phyloP scores from a whole-genome alignment of 2,113 vertebrate genomes.

The Macquaria ambigua region DNA sequence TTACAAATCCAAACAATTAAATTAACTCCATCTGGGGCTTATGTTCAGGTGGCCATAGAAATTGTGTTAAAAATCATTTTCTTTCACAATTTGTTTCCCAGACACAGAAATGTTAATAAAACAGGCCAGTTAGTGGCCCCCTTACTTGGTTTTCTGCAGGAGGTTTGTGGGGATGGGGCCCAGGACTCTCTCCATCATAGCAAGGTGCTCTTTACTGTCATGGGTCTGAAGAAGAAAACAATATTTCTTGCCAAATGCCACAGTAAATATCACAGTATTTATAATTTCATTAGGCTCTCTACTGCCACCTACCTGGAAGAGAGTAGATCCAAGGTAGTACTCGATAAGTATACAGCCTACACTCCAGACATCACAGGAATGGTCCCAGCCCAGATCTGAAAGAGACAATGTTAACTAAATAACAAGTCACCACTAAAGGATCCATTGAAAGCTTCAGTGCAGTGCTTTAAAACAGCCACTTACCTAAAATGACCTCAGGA shows the following conservation, averaged over 20 bases:
- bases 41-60: neutral
- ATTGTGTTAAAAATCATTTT: neutral
- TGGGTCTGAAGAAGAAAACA: constrained; percentile 87
- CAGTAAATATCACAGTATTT: neutral
- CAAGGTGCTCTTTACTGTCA: constrained; percentile 97
- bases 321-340: constrained; percentile 95
- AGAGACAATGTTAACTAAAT: neutral
- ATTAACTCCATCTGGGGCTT: neutral
- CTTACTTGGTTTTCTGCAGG: constrained; percentile 94
- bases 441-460: fast-evolving
- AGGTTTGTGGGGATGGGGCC: constrained; percentile 93
- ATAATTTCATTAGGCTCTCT: neutral
- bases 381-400: constrained; percentile 94
- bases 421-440: neutral
- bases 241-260: neutral
- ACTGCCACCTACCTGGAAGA: constrained; percentile 90
- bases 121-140: neutral
- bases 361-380: constrained; percentile 97
- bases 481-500: constrained; percentile 96
- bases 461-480: constrained; percentile 40
- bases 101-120: neutral
- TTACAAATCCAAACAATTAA: neutral
- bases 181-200: constrained; percentile 97
- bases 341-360: constrained; percentile 96
- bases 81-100: neutral